A percentile compares a stretch with the other conserved stretches of the same genome.
phyloP scores from a whole-genome alignment of 2,888 invertebrate species.

The Perithous albicinctus region DNA sequence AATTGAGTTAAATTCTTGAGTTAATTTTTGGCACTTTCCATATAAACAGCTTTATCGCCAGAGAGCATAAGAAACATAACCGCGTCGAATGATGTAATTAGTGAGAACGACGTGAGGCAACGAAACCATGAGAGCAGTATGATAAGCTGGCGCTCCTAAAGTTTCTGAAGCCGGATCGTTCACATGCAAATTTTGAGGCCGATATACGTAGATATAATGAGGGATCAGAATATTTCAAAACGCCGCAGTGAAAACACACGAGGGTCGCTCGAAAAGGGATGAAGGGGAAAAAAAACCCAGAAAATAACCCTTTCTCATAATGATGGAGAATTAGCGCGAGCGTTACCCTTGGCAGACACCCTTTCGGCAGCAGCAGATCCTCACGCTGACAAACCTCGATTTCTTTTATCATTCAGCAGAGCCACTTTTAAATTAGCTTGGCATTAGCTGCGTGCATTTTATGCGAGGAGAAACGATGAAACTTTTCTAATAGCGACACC shows the following conservation, averaged over 20 bases:
- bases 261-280: slow-evolving; percentile 48
- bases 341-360: slow-evolving; percentile 65
- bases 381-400: slow-evolving; percentile 6
- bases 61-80: slow-evolving; percentile 38
- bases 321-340: slow-evolving; percentile 76
- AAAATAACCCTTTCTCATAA: slow-evolving; percentile 77
- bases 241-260: slow-evolving; percentile 47
- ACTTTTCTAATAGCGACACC: slow-evolving; percentile 77
- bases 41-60: background rate
- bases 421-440: slow-evolving; percentile 74
- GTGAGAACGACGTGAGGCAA: slow-evolving; percentile 27
- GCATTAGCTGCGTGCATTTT: slow-evolving; percentile 78
- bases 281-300: slow-evolving; percentile 50
- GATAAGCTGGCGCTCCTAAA: slow-evolving; percentile 1
- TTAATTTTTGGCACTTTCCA: slow-evolving; percentile 20
- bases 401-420: slow-evolving; percentile 65
- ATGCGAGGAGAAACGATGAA: slow-evolving; percentile 74
- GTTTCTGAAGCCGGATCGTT: slow-evolving; percentile 20
- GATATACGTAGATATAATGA: slow-evolving; percentile 56
- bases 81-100: slow-evolving; percentile 61
- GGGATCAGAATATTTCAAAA: slow-evolving; percentile 51
- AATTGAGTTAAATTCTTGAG: slow-evolving; percentile 43
- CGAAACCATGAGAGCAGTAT: slow-evolving; percentile 1
- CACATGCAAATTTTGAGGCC: slow-evolving; percentile 40
- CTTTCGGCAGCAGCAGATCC: slow-evolving; percentile 39